Conservation (phyloP, 2,888 invertebrate genomes). For the Zele albiditarsus region DNA sequence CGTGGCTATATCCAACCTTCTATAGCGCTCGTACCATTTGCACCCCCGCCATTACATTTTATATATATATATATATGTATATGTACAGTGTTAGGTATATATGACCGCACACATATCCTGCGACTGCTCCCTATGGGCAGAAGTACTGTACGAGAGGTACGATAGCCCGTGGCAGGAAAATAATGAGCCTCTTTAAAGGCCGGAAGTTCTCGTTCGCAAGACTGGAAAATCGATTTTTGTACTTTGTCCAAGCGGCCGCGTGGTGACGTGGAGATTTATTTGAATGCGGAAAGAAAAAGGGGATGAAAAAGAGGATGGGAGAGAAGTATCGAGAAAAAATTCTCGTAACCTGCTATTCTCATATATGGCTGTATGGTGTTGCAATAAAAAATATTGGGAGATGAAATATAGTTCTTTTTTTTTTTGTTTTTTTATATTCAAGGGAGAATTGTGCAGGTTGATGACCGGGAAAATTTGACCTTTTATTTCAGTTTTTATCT, state of each 20-base stretch:
- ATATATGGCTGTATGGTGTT: neutral
- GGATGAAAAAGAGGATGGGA: neutral
- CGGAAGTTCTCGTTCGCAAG: slow-evolving; percentile 59
- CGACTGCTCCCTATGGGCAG: no score
- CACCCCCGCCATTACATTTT: neutral
- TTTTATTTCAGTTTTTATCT: no score
- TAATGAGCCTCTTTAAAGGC: slow-evolving; percentile 68
- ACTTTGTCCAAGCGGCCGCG: slow-evolving; percentile 53
- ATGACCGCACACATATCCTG: slow-evolving; percentile 36
- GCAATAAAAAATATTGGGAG: no score
- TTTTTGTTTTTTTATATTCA: no score
- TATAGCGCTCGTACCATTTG: slow-evolving; percentile 35
- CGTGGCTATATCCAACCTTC: slow-evolving; percentile 44
- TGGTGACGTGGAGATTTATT: slow-evolving; percentile 51
- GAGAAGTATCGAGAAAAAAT: neutral
- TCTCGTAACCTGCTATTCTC: slow-evolving; percentile 7
- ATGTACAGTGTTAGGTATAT: neutral
- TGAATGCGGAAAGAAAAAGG: slow-evolving; percentile 39
- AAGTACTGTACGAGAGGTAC: slow-evolving; percentile 32
- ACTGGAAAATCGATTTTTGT: slow-evolving; percentile 63
- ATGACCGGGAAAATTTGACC: no score
- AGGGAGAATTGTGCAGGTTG: no score
- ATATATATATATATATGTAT: neutral
- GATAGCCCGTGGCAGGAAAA: slow-evolving; percentile 59
- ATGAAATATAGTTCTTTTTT: no score